phyloP scores from a whole-genome alignment of 2,888 invertebrate genomes.

The Bimastos eiseni region DNA sequence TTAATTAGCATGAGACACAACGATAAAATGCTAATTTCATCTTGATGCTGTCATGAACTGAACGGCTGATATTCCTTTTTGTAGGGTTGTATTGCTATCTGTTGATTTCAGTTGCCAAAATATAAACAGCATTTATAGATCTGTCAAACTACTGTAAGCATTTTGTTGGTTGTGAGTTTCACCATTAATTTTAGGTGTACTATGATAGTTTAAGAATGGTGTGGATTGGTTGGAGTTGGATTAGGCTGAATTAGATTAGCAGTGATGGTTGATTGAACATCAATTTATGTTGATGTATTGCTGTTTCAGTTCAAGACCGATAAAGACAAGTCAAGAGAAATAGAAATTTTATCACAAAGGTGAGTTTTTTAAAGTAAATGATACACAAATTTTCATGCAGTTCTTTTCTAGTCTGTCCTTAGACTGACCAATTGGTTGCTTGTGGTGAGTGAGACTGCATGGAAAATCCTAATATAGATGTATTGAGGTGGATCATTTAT shows the following conservation, averaged over 20 bases:
- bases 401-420: neutral
- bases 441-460: neutral
- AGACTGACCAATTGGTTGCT: neutral
- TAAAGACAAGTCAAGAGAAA: constrained; percentile 77
- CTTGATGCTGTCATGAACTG: too few species aligned
- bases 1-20: too few species aligned
- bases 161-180: neutral
- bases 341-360: constrained; percentile 76
- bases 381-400: neutral
- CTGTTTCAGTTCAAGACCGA: constrained; percentile 72
- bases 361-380: constrained; percentile 42
- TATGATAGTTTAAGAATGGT: neutral
- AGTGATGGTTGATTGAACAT: neutral
- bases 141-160: neutral
- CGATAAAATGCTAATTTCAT: too few species aligned
- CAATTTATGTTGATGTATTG: neutral
- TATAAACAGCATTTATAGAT: neutral
- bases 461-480: neutral
- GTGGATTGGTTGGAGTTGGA: neutral
- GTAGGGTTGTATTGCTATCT: too few species aligned
- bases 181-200: neutral
- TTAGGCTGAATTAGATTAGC: neutral
- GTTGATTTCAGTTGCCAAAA: neutral
- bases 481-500: neutral
- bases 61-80: too few species aligned